Base-by-base conservation (phyloP, 2,113 vertebrate species). In the Syngnathus floridae region DNA sequence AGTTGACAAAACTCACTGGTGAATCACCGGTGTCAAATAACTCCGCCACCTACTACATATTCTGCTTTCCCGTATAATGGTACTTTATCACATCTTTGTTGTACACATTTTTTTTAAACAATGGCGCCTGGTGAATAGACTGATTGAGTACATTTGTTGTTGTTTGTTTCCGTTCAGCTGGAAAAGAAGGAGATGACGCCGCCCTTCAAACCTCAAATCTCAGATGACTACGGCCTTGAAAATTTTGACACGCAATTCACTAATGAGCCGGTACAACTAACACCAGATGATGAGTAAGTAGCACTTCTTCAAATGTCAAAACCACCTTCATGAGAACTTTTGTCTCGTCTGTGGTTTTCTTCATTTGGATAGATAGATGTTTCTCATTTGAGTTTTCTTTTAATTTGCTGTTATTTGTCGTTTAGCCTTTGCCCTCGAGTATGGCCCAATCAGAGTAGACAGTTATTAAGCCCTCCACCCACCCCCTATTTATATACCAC, bases 221-320 rank as follows among this genome's bases (percentile, higher is more conserved):
- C 94, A 0, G 97, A 99, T 0, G 95, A 98, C 82, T 98, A 95
- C 0, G 97, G 97, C 19, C 73, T 99, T 86, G 97, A 98, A 62
- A 99, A 99, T 92, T 99, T 99, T 5, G 97, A 99, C 87, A 95
- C 95, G 0, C 97, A 99, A 92, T 99, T 99, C 88, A 99, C 97
- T 86, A 98, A 96, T 69, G 96, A 99, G 84, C 97, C 97, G 0
- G 96, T 98, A 88, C 97, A 98, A 92, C 94, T 99, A 78, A 99
- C 97, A 45, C 97, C 96, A 0, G 96, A 99, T 3, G 94, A 98
- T 31, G 93, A 95, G 97, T 98, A 86, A 78, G 95, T 87, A 60
- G 66, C 17, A 57, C 66, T 22, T 45, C 49, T 73, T 26, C 13
- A 55, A 2, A 38, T 54, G 51, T 19, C 68, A 45, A 52, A 17